phyloP scores from a whole-genome alignment of 2,888 invertebrate species.

The Drosophila hamatofila region DNA sequence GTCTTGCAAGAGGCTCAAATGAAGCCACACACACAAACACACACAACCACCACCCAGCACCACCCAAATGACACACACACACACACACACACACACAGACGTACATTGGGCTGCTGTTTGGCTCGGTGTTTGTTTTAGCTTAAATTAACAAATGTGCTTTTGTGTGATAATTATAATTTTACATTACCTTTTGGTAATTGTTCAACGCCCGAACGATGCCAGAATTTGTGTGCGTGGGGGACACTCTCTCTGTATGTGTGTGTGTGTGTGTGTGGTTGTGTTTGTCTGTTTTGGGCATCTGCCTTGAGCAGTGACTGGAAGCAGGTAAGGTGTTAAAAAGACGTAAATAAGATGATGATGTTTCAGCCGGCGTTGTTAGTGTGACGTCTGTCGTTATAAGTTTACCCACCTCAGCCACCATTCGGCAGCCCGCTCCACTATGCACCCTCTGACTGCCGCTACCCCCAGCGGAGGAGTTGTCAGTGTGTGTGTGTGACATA shows the following conservation, averaged over 20 bases:
- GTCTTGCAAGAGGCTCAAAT: conserved; percentile 62
- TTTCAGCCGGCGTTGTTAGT: conserved; percentile 42
- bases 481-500: conserved; percentile 66
- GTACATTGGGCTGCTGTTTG: conserved; percentile 29
- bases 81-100: neutral
- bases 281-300: conserved; percentile 28
- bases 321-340: conserved; percentile 74
- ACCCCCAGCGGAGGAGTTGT: conserved; percentile 42
- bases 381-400: conserved; percentile 64
- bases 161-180: conserved; percentile 84
- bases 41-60: conserved; percentile 8
- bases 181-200: conserved; percentile 84
- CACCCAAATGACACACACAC: conserved; percentile 12
- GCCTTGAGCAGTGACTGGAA: conserved; percentile 29
- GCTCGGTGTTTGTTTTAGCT: conserved; percentile 75
- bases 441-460: neutral
- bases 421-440: neutral
- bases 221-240: conserved; percentile 34
- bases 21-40: neutral
- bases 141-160: conserved; percentile 83
- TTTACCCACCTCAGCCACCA: conserved; percentile 43
- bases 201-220: conserved; percentile 70
- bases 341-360: conserved; percentile 79
- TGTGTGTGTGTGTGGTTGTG: conserved; percentile 14
- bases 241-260: conserved; percentile 14